Conservation (phyloP, 1,140 invertebrate genomes). For the Tyrophagus putrescentiae region DNA sequence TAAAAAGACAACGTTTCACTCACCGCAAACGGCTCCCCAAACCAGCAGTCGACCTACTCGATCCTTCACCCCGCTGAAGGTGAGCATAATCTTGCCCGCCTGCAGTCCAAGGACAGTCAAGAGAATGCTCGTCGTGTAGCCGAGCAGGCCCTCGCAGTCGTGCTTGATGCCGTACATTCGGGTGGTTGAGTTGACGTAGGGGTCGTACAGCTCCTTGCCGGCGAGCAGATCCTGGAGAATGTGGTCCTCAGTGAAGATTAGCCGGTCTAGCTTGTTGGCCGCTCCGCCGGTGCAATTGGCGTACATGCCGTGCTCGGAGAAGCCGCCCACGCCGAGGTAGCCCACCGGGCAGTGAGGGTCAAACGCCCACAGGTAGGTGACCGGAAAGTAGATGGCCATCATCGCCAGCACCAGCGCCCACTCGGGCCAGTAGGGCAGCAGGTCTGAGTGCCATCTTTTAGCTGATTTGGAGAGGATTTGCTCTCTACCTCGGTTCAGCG, state of each 20-base stretch:
- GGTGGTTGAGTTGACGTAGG: conserved; percentile 34
- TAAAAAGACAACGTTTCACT: background rate
- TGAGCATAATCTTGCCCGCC: conserved; percentile 15
- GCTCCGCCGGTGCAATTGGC: conserved; percentile 66
- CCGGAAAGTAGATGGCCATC: conserved; percentile 4
- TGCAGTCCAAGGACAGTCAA: conserved; percentile 18
- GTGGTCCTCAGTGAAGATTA: conserved; percentile 53
- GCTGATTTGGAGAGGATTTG: background rate
- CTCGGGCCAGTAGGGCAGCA: conserved; percentile 13
- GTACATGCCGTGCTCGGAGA: conserved; percentile 44
- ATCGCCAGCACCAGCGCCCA: conserved; percentile 2
- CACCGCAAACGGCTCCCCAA: conserved; percentile 4
- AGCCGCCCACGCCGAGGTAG: conserved; percentile 60
- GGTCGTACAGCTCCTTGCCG: conserved; percentile 50
- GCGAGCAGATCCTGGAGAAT: conserved; percentile 55
- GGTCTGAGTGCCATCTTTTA: conserved; percentile 5
- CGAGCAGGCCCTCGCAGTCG: conserved; percentile 71
- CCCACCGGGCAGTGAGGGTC: conserved; percentile 36
- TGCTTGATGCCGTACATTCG: conserved; percentile 33
- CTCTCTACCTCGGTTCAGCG: conserved; percentile 25
- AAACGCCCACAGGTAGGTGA: conserved; percentile 14
- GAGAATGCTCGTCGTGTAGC: conserved; percentile 14
- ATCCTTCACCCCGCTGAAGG: background rate
- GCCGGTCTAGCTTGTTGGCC: conserved; percentile 62
- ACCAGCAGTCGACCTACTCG: conserved; percentile 3